phyloP scores from a whole-genome alignment of 2,797 vertebrate species.

The Clangula hyemalis region DNA sequence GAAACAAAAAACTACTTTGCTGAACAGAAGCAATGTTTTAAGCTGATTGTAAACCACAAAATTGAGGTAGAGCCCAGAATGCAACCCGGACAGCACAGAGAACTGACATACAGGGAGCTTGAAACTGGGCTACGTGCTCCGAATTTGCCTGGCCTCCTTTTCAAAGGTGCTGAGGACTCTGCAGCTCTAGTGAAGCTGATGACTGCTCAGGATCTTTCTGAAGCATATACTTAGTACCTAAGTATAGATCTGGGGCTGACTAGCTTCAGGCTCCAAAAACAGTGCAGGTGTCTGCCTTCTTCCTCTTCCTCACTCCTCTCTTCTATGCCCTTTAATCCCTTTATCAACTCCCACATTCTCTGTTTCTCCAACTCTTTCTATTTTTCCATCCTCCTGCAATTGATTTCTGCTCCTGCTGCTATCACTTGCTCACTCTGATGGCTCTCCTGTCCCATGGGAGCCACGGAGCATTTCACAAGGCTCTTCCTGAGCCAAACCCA shows the following conservation, averaged over 20 bases:
- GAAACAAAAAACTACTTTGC: neutral
- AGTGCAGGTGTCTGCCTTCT: conserved; percentile 36
- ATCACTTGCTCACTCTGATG: fast-evolving
- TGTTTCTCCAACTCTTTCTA: neutral
- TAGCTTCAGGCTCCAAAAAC: conserved; percentile 31
- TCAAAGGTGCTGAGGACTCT: neutral
- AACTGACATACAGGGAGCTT: neutral
- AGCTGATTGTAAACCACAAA: neutral
- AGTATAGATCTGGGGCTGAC: conserved; percentile 46
- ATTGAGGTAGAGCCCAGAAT: neutral
- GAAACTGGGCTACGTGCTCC: fast-evolving
- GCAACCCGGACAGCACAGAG: neutral
- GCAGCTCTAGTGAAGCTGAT: neutral
- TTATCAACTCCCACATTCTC: neutral
- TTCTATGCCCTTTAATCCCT: neutral
- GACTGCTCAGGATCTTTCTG: conserved; percentile 16
- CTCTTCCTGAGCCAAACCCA: neutral
- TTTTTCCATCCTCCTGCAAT: neutral
- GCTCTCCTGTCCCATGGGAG: neutral
- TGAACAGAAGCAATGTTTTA: neutral
- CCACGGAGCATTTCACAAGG: neutral
- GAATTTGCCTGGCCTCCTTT: conserved; percentile 10
- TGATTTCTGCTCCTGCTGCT: neutral
- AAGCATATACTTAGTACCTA: conserved; percentile 51
- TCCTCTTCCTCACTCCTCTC: conserved; percentile 6